Base-by-base conservation (phyloP, 2,113 vertebrate genomes). In the Neotoma lepida region DNA sequence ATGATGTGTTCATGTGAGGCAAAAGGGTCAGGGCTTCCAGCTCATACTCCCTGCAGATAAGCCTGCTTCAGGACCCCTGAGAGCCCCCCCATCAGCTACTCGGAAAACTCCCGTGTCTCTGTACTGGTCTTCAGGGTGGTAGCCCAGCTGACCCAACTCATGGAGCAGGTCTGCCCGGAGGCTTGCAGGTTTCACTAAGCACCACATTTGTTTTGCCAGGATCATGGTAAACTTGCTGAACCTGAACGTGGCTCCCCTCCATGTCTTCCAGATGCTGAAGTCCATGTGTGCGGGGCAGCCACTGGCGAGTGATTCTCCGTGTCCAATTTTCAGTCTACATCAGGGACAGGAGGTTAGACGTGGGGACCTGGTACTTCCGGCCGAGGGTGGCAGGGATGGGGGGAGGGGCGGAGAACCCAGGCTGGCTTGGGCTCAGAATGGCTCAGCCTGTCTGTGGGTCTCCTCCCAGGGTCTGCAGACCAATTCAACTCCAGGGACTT, bases 221-320 rank as follows among this genome's bases (percentile, higher is more conserved):
- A 98, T 99, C 94, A 98, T 99, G 70, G 98, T 99, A 98, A 99
- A 99, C 96, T 98, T 99, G 89, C 93, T 99, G 94, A 99, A 99
- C 97, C 99, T 99, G 99, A 56, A 56, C 15, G 99, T 99, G 97
- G 99, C 99, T 12, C 99, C 99, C 4, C 98, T 99, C 46, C 99
- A 99, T 0, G 99, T 99, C 54, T 99, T 99, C 97, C 99, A 99
- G 98, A 99, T 99, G 81, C 97, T 99, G 90, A 99, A 99, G 97
- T 98, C 99, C 3, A 99, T 99, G 99, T 99, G 99, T 96, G 99
- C 98, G 0, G 99, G 98, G 1, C 99, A 99, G 97, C 98, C 98
- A 88, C 97, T 99, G 12, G 94, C 98, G 0, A 93, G 64, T 15
- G 95, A 97, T 98, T 98, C 80, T 56, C 54, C 15, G 17, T 56